Base-by-base conservation (phyloP, 2,797 vertebrate genomes). In the Lagocephalus sceleratus region DNA sequence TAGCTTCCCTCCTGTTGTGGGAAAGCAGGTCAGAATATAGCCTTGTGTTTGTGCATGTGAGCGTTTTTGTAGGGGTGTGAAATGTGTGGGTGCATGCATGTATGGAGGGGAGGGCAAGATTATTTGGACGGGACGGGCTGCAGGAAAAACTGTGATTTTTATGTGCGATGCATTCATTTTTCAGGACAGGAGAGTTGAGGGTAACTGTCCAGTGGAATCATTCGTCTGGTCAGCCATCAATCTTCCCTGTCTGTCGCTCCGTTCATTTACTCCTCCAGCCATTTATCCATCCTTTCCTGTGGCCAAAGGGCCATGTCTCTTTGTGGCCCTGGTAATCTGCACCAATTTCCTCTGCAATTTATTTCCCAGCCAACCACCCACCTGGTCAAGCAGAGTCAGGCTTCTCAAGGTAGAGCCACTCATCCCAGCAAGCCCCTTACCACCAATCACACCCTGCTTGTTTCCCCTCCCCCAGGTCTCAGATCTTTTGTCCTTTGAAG, bases 391-490 rank as follows among this genome's bases (percentile, higher is more conserved):
- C 79, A 79, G 79, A 76, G 72, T 77, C 75, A 72, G 64, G 66
- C 73, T 78, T 79, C 76, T 89, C 86, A 89, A 88, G 86, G 86
- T 91, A 87, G 93, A 91, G 87, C 91, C 91, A 92, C 90, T 95
- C 92, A 91, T 91, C 91, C 92, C 93, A 91, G 90, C 89, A 87
- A 90, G 91, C 89, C 84, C 85, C 72, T 75, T 79, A 49, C 75
- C 88, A 91, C 90, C 86, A 91, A 91, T 90, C 92, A 89, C 88
- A 79, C 85, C 87, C 87, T 85, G 87, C 87, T 89, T 90, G 89
- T 88, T 87, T 5, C n/a, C 64, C 42, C 2, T 59, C 45, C 41
- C 50, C 43, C 47, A 19, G 54, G 67, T 54, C 45, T 65, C 14
- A 63, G 40, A 63, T 73, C 45, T 71, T 75, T 78, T 68, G 54